These are phyloP conservation scores for Drosophila nr. fundita DNA, from an alignment of 2,888 invertebrate genomes.

Conservation along the genomic window DNA sequence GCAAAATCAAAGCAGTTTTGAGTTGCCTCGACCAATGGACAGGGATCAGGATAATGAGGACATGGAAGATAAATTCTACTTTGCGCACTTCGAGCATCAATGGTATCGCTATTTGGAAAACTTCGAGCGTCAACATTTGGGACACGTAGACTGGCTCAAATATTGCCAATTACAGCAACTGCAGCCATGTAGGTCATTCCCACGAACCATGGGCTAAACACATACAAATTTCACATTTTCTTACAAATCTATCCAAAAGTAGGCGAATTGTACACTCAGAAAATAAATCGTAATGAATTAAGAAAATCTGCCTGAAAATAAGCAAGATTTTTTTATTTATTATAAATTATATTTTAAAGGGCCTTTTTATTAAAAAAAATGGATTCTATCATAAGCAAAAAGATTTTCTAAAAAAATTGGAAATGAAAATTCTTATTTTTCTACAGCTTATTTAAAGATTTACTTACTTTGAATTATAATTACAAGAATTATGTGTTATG, in stretches of 20 bases:
- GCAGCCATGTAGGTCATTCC: slow-evolving; percentile 41
- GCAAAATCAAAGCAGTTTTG: neutral
- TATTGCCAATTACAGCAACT: slow-evolving; percentile 29
- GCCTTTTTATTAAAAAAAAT: neutral
- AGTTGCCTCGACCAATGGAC: neutral
- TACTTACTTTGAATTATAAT: neutral
- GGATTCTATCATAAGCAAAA: neutral
- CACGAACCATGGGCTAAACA: slow-evolving; percentile 8
- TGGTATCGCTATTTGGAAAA: slow-evolving; percentile 30
- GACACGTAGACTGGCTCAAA: slow-evolving; percentile 1
- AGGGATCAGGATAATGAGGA: neutral
- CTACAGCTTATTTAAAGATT: neutral
- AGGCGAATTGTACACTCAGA: neutral
- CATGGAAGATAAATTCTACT: slow-evolving; percentile 19
- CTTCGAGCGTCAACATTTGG: slow-evolving; percentile 30
- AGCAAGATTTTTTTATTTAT: neutral
- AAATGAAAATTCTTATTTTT: neutral
- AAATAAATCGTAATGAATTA: neutral
- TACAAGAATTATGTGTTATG: neutral
- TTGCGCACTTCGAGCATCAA: slow-evolving; percentile 42
- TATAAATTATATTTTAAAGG: neutral
- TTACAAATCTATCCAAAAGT: neutral
- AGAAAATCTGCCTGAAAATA: neutral
- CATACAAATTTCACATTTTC: neutral
- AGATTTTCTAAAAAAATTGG: neutral